These are phyloP conservation scores for Kobus ellipsiprymnus DNA, from an alignment of 2,113 vertebrate genomes.

Conservation along the genomic window DNA sequence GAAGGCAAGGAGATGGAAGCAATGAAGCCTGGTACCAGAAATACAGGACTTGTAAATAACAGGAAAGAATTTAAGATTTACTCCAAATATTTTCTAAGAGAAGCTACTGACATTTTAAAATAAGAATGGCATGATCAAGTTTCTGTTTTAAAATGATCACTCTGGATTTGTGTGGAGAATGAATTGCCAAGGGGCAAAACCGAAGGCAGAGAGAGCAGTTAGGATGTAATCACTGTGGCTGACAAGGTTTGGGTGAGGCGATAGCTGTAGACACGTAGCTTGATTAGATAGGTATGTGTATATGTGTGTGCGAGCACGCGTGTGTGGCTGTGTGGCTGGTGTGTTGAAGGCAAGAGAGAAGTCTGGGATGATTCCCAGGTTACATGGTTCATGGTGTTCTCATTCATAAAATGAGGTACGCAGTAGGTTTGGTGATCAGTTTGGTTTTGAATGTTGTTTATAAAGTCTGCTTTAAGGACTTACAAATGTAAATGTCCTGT, in stretches of 20 bases:
- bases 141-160: not conserved
- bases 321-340: not conserved
- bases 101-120: not conserved
- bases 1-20: not conserved
- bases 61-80: not conserved
- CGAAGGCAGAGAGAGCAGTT: not conserved
- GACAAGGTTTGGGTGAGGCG: not conserved
- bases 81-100: not conserved
- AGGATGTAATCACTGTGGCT: not conserved
- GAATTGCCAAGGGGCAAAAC: not conserved
- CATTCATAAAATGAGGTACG: not conserved
- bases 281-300: not conserved
- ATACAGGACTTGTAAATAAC: not conserved
- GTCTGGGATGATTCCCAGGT: not conserved
- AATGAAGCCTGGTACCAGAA: not conserved
- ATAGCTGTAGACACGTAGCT: not conserved
- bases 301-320: accelerated
- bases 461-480: not conserved
- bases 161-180: not conserved
- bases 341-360: not conserved
- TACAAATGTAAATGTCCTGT: not conserved
- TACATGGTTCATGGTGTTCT: not conserved
- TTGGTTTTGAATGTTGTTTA: not conserved
- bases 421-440: not conserved
- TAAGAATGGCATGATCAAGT: not conserved